These are phyloP conservation scores for Sebastes itinus DNA, from an alignment of 2,797 vertebrate species.

Conservation along the genomic window DNA sequence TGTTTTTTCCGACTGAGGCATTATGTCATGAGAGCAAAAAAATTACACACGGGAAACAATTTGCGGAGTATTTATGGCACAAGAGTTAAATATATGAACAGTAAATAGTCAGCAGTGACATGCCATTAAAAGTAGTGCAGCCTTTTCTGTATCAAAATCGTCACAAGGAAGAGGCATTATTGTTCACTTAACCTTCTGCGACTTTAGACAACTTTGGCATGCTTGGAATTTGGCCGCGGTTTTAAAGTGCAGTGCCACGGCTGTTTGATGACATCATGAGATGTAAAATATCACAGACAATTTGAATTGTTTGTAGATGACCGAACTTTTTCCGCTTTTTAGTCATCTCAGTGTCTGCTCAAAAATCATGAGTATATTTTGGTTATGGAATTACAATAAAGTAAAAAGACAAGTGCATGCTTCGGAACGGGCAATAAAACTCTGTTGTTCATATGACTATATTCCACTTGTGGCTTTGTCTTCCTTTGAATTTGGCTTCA, in stretches of 20 bases:
- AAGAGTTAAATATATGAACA: slow-evolving; percentile 16
- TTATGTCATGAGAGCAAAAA: slow-evolving; percentile 58
- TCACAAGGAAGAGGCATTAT: background rate
- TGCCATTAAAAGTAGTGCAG: background rate
- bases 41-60: slow-evolving; percentile 19
- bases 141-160: slow-evolving; percentile 11
- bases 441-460: slow-evolving; percentile 65
- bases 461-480: slow-evolving; percentile 69
- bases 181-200: background rate
- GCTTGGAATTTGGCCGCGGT: background rate
- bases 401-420: slow-evolving; percentile 53
- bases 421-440: slow-evolving; percentile 68
- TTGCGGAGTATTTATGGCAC: slow-evolving; percentile 20
- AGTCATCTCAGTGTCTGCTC: slow-evolving; percentile 51
- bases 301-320: slow-evolving; percentile 27
- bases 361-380: slow-evolving; percentile 63
- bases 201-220: background rate
- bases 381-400: slow-evolving; percentile 75
- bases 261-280: slow-evolving; percentile 8
- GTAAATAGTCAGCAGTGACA: background rate
- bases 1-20: slow-evolving; percentile 57
- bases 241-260: slow-evolving; percentile 4
- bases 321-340: slow-evolving; percentile 39
- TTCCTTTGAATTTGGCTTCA: slow-evolving; percentile 53
- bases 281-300: slow-evolving; percentile 15